Evolutionary conservation across 2,797 vertebrate species (phyloP), one percentile per base, ranked within the genome.

Genomic region (Taenioides sp.): DNA sequence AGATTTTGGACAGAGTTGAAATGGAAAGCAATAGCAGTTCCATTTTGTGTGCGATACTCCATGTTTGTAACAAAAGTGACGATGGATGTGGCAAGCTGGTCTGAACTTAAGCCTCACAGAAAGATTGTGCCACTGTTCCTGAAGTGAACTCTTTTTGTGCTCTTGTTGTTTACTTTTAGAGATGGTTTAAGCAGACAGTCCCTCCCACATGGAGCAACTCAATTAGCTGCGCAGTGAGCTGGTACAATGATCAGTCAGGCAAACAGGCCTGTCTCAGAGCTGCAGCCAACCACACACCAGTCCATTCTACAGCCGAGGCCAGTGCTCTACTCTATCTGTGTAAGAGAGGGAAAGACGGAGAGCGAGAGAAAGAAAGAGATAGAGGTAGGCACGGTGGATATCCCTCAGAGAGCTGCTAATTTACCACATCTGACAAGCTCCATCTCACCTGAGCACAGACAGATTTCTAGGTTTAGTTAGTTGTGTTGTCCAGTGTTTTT

Each of bases 161-260:
- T 37, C 18, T 47, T 16, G 12, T 23, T 65, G 64, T 65, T 49
- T 49, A 50, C 40, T 27, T 79, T 76, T 81, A 61, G 47, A 69
- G 78, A 77, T 71, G 23, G 4, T 82, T 88, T 76, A 80, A 62
- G 57, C 78, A 77, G 67, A 28, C 73, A 77, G 78, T 86, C 78
- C 49, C 69, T 85, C 73, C 73, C 23, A 78, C 79, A 79, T 72
- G 54, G 77, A 88, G 83, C 80, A 69, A 80, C 80, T 75, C 74
- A 83, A 85, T 88, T 88, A 86, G 85, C 20, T 31, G 76, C 77
- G 54, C 78, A 84, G 76, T 85, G 80, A 83, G 72, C 81, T 80
- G 80, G 74, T 80, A 20, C 77, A 58, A 72, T 74, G 77, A 75
- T 86, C 78, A 76, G 66, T 86, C 75, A 83, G 76, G 65, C 76